These are phyloP conservation scores for Eupithecia inturbata DNA, from an alignment of 2,888 invertebrate genomes.

Conservation along the genomic window DNA sequence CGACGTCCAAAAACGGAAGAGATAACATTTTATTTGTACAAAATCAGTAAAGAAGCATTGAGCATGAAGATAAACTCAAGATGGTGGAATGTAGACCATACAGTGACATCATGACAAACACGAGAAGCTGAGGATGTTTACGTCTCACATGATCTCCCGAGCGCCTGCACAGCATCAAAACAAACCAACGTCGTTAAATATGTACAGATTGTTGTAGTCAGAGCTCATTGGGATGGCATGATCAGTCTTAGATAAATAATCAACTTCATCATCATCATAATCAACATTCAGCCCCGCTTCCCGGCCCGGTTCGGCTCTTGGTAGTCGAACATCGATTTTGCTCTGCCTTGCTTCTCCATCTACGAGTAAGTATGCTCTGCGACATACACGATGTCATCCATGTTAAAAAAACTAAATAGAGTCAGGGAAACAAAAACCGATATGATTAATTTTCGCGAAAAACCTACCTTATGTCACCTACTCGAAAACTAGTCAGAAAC, in stretches of 20 bases:
- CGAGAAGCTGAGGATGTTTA: slow-evolving; percentile 37
- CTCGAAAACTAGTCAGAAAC: no score
- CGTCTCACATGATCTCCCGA: slow-evolving; percentile 17
- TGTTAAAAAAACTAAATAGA: no score
- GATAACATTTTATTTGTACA: neutral
- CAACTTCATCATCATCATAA: neutral
- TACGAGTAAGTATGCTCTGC: neutral
- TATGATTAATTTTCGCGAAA: no score
- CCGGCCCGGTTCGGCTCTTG: neutral
- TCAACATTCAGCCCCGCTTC: neutral
- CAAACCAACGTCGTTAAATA: slow-evolving; percentile 19
- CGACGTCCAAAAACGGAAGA: neutral
- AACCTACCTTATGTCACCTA: no score
- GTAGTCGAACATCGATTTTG: neutral
- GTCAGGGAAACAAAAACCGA: no score
- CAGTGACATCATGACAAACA: slow-evolving; percentile 13
- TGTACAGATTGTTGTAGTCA: neutral
- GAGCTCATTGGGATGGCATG: neutral
- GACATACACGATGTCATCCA: neutral
- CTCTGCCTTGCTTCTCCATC: neutral
- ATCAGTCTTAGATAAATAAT: neutral
- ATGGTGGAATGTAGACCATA: neutral
- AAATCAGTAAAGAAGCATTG: neutral
- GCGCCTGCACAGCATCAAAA: slow-evolving; percentile 15
- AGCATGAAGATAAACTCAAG: neutral